Evolutionary conservation across 2,113 vertebrate genomes (phyloP).

Genomic region (Calyptommatus sinebrachiatus): DNA sequence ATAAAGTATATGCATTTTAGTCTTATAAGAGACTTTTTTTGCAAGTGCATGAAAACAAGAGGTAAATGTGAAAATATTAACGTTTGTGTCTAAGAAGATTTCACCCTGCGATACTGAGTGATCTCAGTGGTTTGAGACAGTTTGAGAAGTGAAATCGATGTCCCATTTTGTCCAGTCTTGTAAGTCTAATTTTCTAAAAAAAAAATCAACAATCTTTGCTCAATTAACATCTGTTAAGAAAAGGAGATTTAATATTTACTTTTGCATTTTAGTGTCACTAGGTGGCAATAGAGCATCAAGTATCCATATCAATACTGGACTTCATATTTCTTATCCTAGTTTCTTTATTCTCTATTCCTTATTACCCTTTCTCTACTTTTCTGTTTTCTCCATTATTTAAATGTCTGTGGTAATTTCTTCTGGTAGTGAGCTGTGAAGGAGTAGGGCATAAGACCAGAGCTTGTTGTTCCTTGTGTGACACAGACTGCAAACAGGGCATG

Average conservation of each 20-base stretch:
- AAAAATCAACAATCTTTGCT: not conserved
- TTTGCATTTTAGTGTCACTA: conserved; percentile 44
- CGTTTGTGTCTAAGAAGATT: conserved; percentile 5
- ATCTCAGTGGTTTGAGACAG: not conserved
- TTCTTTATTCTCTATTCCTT: not conserved
- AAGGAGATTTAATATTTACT: not conserved
- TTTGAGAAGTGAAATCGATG: fast-evolving
- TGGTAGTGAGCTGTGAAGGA: not conserved
- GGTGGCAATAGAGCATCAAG: conserved; percentile 65
- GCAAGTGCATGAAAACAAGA: conserved; percentile 18
- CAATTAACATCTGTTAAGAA: not conserved
- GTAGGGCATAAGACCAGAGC: not conserved
- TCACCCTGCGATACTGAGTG: not conserved
- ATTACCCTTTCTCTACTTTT: conserved; percentile 16
- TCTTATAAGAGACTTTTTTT: conserved; percentile 35
- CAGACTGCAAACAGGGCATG: not conserved
- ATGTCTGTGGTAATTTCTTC: conserved; percentile 10
- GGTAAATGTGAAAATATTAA: not conserved
- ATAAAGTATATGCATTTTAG: conserved; percentile 44
- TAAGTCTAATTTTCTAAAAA: not conserved
- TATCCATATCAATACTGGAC: not conserved
- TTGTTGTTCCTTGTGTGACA: not conserved
- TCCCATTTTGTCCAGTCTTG: not conserved
- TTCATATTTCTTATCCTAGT: not conserved
- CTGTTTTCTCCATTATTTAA: conserved; percentile 36